These are phyloP conservation scores for Brachionichthys hirsutus DNA, from an alignment of 2,113 vertebrate genomes.

Conservation along the genomic window DNA sequence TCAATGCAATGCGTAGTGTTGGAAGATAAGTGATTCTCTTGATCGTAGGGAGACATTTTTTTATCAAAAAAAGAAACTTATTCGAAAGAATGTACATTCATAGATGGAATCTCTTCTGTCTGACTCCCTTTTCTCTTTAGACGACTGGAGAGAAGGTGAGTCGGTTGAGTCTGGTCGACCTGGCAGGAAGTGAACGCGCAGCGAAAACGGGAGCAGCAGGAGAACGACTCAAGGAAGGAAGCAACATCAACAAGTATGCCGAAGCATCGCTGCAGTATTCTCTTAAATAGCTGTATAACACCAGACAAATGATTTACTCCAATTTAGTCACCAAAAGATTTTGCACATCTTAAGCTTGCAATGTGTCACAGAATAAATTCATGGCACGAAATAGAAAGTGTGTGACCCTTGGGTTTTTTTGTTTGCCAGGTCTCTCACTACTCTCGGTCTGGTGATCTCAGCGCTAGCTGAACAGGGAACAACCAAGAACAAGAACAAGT, in stretches of 20 bases:
- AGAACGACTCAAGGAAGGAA: conserved; percentile 95
- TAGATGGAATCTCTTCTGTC: background rate
- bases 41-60: too few relatives aligned
- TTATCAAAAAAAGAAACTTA: too few relatives aligned
- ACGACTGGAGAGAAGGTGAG: conserved; percentile 98
- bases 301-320: too few relatives aligned
- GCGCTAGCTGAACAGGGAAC: conserved; percentile 94
- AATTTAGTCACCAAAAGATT: too few relatives aligned
- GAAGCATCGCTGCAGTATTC: background rate
- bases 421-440: conserved; percentile 88
- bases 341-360: too few relatives aligned
- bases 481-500: conserved; percentile 95
- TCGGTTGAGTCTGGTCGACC: conserved; percentile 93
- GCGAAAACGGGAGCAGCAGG: conserved; percentile 96
- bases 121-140: conserved; percentile 61
- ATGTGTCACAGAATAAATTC: background rate
- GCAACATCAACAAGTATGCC: conserved; percentile 96
- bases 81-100: too few relatives aligned
- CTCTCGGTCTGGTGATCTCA: conserved; percentile 94
- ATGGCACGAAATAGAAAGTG: background rate
- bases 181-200: conserved; percentile 95
- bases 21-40: too few relatives aligned
- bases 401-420: background rate
- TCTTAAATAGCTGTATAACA: too few relatives aligned
- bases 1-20: background rate